Conservation (phyloP, 2,797 vertebrate species). For the Cirrhinus molitorella region DNA sequence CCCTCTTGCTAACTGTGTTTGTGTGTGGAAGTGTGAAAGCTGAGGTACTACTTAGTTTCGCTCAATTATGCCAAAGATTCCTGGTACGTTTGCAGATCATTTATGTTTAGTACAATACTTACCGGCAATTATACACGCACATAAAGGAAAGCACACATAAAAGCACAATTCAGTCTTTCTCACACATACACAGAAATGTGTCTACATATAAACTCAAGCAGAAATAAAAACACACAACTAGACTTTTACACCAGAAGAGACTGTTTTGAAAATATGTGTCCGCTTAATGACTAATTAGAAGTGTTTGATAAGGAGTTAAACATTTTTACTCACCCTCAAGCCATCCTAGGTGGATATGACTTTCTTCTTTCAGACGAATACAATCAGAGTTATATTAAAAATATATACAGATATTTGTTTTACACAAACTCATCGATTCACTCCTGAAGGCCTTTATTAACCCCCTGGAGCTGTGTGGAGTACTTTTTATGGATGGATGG, state of each 20-base stretch:
- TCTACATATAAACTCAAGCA: background rate
- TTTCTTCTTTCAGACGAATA: too few relatives aligned
- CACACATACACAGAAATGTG: background rate
- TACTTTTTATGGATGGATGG: too few relatives aligned
- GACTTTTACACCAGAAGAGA: background rate
- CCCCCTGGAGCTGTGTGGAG: too few relatives aligned
- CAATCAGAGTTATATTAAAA: too few relatives aligned
- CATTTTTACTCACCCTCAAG: too few relatives aligned
- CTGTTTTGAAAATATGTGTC: background rate
- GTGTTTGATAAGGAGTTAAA: background rate
- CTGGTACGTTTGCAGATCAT: constrained; percentile 46
- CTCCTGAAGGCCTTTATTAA: too few relatives aligned
- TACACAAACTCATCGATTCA: too few relatives aligned
- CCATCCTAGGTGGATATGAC: too few relatives aligned
- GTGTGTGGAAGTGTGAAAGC: constrained; percentile 41
- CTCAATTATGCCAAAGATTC: constrained; percentile 51
- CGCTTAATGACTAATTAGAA: background rate
- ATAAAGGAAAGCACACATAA: constrained; percentile 11
- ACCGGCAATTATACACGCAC: constrained; percentile 33
- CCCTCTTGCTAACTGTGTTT: constrained; percentile 20
- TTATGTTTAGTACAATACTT: constrained; percentile 54
- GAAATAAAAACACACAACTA: background rate
- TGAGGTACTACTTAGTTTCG: constrained; percentile 27
- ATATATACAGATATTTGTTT: too few relatives aligned
- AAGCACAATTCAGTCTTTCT: background rate